A percentile compares a stretch with the other conserved stretches of the same genome.
Evolutionary conservation across 2,888 invertebrate species (phyloP).

Genomic region (Nomada goodeniana): DNA sequence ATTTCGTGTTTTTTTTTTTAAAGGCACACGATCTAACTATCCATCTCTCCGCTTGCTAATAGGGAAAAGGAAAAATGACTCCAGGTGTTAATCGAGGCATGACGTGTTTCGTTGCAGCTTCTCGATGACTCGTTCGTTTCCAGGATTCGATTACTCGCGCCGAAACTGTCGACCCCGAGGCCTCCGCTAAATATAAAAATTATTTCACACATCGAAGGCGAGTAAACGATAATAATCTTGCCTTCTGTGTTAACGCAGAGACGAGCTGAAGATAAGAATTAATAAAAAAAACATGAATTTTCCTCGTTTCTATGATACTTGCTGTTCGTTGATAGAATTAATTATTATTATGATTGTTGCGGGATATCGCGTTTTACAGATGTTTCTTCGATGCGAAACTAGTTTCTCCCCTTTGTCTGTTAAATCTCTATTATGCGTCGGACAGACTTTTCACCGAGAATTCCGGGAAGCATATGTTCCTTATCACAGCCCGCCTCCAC

Average conservation of each 20-base stretch:
- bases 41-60: background rate
- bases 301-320: background rate
- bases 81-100: conserved; percentile 37
- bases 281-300: too few species aligned
- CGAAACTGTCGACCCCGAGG: conserved; percentile 33
- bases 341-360: conserved; percentile 40
- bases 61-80: background rate
- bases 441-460: conserved; percentile 43
- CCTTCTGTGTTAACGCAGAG: conserved; percentile 8
- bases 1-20: conserved; percentile 32
- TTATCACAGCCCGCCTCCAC: conserved; percentile 61
- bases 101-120: conserved; percentile 45
- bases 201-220: conserved; percentile 52
- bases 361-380: conserved; percentile 19
- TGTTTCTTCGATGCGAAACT: conserved; percentile 42
- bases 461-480: conserved; percentile 56
- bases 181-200: conserved; percentile 70
- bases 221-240: conserved; percentile 28
- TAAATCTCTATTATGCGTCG: conserved; percentile 42
- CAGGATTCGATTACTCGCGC: conserved; percentile 53
- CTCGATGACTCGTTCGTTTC: conserved; percentile 59
- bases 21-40: conserved; percentile 34
- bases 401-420: conserved; percentile 56
- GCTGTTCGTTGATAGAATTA: conserved; percentile 42
- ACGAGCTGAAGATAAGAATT: conserved; percentile 49